phyloP scores from a whole-genome alignment of 2,113 vertebrate species.

The Sus scrofa region T2T-Sscrofa CM000814.6:70468001-70468500 shows the following conservation, averaged over 20 bases:
- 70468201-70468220: not conserved
- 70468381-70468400: not conserved
- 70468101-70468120: not conserved
- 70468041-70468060: not conserved
- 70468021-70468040: not conserved
- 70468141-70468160: not conserved
- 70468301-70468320: not conserved
- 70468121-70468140: not conserved
- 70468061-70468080: not conserved
- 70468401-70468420: not conserved
- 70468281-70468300: not conserved
- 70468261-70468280: not conserved
- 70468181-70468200: not conserved
- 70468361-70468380: not conserved
- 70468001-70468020: not conserved
- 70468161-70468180: too few species aligned
- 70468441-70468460: not conserved
- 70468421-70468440: not conserved
- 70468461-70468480: not conserved
- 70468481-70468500: not conserved
- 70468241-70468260: not conserved
- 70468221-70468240: not conserved
- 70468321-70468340: not conserved
- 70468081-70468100: not conserved
- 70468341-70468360: not conserved